These are phyloP conservation scores for Umimayanthus kanabou DNA, from an alignment of 92 coral and sea anemone genomes.

Conservation along the genomic window DNA sequence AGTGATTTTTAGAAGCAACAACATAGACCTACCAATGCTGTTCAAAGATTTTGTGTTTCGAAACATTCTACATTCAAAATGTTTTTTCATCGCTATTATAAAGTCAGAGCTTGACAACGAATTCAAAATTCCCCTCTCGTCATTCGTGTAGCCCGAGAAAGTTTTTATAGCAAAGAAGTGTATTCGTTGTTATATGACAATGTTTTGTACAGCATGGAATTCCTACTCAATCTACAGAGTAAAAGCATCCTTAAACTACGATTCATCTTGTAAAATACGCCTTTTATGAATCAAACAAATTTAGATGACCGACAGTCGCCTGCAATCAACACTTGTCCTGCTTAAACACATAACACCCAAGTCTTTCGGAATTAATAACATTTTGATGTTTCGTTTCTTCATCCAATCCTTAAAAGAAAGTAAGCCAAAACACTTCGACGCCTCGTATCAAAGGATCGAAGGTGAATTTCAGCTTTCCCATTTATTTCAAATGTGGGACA, in stretches of 20 bases:
- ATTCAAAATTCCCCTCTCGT: background rate
- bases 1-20: background rate
- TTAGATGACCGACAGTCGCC: background rate
- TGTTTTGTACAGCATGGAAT: background rate
- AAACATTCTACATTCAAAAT: background rate
- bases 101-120: conserved; percentile 16
- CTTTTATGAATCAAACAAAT: background rate
- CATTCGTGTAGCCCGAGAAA: background rate
- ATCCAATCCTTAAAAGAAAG: background rate
- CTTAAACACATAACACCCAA: background rate
- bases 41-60: background rate
- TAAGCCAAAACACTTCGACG: background rate
- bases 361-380: background rate
- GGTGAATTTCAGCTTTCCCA: background rate
- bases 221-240: background rate
- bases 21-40: background rate
- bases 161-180: background rate
- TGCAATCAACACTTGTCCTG: background rate
- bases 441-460: background rate
- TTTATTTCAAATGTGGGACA: background rate
- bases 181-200: background rate
- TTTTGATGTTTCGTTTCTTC: background rate
- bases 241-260: background rate
- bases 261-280: conserved; percentile 13
- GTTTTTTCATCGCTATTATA: background rate